Conservation (phyloP, 2,888 invertebrate genomes). For the Watsonalla cultraria region DNA sequence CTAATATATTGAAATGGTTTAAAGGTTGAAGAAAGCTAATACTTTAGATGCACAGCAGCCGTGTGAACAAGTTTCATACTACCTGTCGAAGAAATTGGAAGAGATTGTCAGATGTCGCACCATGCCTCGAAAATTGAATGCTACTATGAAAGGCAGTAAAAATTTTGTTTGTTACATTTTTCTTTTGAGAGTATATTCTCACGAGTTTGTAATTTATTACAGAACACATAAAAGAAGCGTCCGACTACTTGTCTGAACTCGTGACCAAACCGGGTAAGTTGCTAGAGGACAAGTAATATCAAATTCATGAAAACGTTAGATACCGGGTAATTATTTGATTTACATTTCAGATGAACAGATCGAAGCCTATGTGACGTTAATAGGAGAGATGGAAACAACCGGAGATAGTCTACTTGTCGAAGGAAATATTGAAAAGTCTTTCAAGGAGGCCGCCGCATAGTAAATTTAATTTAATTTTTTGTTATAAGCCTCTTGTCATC, state of each 20-base stretch:
- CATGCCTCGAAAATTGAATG: constrained; percentile 49
- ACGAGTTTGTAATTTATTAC: constrained; percentile 16
- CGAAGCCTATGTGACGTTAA: constrained; percentile 52
- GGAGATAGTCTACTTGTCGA: constrained; percentile 47
- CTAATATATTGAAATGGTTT: not conserved
- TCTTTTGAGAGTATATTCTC: not conserved
- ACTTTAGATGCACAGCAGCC: constrained; percentile 32
- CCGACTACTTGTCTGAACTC: constrained; percentile 47
- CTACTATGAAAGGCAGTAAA: constrained; percentile 50
- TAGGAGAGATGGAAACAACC: constrained; percentile 55
- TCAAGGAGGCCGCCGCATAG: constrained; percentile 54
- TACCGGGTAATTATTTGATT: not conserved
- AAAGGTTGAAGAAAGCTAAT: constrained; percentile 46
- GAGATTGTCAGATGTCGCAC: constrained; percentile 44
- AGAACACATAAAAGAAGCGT: constrained; percentile 53
- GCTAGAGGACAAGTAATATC: not conserved
- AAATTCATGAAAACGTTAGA: not conserved
- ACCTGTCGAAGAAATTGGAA: constrained; percentile 48
- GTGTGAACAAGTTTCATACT: constrained; percentile 33
- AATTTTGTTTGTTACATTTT: not conserved
- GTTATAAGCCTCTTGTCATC: no score
- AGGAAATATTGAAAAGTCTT: constrained; percentile 50
- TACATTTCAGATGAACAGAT: constrained; percentile 45
- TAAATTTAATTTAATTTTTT: constrained; percentile 25
- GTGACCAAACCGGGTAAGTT: constrained; percentile 55